These are phyloP conservation scores for Alaudala cheleensis DNA, from an alignment of 2,113 vertebrate genomes.

Conservation along the genomic window DNA sequence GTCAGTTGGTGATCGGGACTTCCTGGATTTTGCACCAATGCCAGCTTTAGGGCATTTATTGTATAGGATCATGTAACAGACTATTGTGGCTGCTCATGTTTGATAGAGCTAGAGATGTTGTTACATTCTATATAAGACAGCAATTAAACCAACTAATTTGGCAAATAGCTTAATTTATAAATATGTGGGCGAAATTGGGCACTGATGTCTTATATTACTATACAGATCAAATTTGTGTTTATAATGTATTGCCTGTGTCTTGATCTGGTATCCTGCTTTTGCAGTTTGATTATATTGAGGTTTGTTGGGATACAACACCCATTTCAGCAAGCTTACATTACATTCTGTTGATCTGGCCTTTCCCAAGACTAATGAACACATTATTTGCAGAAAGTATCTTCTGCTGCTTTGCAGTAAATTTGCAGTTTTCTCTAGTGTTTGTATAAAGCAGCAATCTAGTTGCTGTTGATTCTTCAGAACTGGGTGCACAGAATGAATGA, in stretches of 20 bases:
- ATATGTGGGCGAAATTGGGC: neutral
- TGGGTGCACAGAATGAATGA: neutral
- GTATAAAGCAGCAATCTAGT: neutral
- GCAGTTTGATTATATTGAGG: neutral
- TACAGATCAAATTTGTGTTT: neutral
- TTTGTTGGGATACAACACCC: neutral
- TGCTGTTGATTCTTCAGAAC: neutral
- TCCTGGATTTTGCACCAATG: neutral
- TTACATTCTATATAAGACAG: neutral
- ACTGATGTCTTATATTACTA: neutral
- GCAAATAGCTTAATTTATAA: neutral
- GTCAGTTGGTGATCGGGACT: neutral
- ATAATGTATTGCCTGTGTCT: neutral
- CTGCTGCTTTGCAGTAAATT: neutral
- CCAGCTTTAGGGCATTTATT: neutral
- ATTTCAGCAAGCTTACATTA: neutral
- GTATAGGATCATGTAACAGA: rapidly evolving
- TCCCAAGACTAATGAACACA: neutral
- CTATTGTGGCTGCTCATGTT: neutral
- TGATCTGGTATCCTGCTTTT: neutral
- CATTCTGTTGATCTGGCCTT: neutral
- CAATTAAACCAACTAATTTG: neutral
- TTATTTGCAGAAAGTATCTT: neutral
- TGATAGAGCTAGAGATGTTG: neutral
- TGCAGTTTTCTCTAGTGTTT: neutral